Base-by-base conservation (phyloP, 2,113 vertebrate species). In the Zingel zingel region DNA sequence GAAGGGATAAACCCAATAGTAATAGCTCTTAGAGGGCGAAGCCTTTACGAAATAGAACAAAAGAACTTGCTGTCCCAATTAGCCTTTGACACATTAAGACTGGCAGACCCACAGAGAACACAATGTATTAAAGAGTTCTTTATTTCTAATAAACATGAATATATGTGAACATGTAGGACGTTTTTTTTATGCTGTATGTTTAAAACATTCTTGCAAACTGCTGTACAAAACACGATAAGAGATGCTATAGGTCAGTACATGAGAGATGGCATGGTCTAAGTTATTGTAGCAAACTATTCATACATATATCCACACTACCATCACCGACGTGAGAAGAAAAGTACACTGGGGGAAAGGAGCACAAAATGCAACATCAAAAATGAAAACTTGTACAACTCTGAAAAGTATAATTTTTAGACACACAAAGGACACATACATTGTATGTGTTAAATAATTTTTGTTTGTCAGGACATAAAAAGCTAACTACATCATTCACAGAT, bases 341-440 rank as follows among this genome's bases (percentile, higher is more conserved):
- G 68, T 72, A 89, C 74, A 91, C 87, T 57, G 80, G 66, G 85
- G 61, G 64, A 57, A 43, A 79, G 53, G 91, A 89, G 62, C 1
- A 89, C 84, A 90, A 91, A 92, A 93, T 69, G 81, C 65, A 59
- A 91, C 83, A 94, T 86, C 74, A 91, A 89, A 96, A 94, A 96
- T 91, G 91, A 95, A 93, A 95, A 96, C 94, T 93, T 95, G 91
- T 95, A 95, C 95, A 95, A 94, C 96, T 96, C 90, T 92, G 91
- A 95, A 91, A 95, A 16, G 87, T 86, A 94, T 92, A 93, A 92
- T 92, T 89, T 93, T 92, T 85, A 88, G 91, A 94, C 93, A 96
- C 93, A 93, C 90, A 96, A 93, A 96, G 93, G 86, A 91, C 97
- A 98, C 97, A 97, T 97, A 97, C 97, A 97, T 97, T 97, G 97